Conservation (phyloP, 2,797 vertebrate species). For the Glossophaga mutica region DNA sequence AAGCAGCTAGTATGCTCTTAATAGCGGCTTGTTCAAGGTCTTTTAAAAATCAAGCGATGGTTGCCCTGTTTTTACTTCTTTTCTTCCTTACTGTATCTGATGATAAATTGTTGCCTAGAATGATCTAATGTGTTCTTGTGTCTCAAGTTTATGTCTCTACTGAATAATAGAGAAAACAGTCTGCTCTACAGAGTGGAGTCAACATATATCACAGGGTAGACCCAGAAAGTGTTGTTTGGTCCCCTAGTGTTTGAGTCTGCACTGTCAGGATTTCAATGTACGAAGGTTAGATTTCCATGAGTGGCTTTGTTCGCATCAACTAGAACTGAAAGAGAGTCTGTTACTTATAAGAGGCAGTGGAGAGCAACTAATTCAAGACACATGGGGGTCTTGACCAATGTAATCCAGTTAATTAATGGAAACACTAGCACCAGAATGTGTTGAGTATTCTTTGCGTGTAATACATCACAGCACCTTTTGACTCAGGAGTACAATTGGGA, state of each 20-base stretch:
- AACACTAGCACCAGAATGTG: not conserved
- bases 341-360: not conserved
- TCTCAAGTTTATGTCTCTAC: not conserved
- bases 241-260: slow-evolving; percentile 28
- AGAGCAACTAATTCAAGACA: slow-evolving; percentile 40
- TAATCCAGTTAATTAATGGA: not conserved
- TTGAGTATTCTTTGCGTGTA: not conserved
- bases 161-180: not conserved
- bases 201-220: not conserved
- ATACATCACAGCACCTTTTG: not conserved
- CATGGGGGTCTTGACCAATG: not conserved
- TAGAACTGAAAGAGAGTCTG: slow-evolving; percentile 11
- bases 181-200: not conserved
- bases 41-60: slow-evolving; percentile 30
- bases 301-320: slow-evolving; percentile 27
- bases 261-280: slow-evolving; percentile 31
- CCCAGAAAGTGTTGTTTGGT: not conserved
- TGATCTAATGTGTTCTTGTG: not conserved
- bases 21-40: not conserved
- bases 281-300: slow-evolving; percentile 18
- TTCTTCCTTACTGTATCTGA: not conserved
- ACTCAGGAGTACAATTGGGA: not conserved
- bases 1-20: not conserved
- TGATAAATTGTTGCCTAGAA: not conserved
- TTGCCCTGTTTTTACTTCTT: not conserved